Conservation (phyloP, 2,888 invertebrate genomes). For the Herminia tarsipennalis region DNA sequence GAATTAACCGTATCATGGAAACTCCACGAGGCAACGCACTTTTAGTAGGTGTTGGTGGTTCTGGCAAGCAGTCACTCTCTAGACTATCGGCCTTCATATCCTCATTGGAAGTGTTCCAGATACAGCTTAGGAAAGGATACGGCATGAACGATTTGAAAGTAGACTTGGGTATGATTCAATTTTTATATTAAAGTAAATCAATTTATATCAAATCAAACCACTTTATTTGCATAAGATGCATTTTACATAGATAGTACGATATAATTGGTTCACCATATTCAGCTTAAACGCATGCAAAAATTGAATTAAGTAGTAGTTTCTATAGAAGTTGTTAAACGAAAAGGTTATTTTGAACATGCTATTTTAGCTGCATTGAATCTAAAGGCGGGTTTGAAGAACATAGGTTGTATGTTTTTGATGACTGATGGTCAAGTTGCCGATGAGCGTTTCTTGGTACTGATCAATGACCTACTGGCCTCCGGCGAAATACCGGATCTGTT, state of each 20-base stretch:
- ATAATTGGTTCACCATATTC: no score
- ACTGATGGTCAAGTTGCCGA: conserved; percentile 97
- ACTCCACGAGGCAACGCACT: conserved; percentile 96
- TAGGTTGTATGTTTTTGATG: conserved; percentile 95
- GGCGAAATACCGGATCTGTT: conserved; percentile 97
- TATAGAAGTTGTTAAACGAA: no score
- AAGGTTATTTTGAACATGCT: not conserved
- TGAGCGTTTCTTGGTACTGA: conserved; percentile 95
- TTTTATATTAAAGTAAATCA: not conserved
- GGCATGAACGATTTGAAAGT: conserved; percentile 91
- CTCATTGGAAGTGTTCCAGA: conserved; percentile 96
- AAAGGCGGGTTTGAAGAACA: conserved; percentile 94
- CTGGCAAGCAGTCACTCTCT: conserved; percentile 96
- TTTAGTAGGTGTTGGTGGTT: conserved; percentile 97
- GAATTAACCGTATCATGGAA: conserved; percentile 96
- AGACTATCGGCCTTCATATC: conserved; percentile 96
- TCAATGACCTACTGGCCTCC: conserved; percentile 97
- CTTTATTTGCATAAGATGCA: no score
- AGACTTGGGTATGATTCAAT: conserved; percentile 77
- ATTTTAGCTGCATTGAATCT: conserved; percentile 90
- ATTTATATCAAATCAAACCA: not conserved
- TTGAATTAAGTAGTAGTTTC: no score
- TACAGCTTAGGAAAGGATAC: conserved; percentile 96
- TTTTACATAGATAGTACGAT: no score
- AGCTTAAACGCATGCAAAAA: no score